Evolutionary conservation across 2,113 vertebrate genomes (phyloP).

Genomic region (Choloepus hoffmanni): DNA sequence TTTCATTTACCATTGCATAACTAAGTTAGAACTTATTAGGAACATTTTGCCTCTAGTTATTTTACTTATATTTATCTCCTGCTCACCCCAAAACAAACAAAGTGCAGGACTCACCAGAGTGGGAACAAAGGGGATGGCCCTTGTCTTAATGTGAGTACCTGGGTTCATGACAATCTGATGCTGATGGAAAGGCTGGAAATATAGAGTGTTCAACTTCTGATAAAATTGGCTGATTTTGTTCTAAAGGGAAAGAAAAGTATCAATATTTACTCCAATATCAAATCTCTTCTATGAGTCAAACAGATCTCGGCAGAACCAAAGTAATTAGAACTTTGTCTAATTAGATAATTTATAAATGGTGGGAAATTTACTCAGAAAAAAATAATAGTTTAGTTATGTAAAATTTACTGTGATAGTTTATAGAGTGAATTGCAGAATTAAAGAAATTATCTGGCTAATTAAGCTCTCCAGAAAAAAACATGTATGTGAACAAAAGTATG

Average conservation of each 20-base stretch:
- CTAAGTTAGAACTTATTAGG: not conserved
- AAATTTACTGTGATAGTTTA: not conserved
- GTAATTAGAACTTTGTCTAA: not conserved
- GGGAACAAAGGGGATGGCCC: not conserved
- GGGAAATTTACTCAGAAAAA: not conserved
- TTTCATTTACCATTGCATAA: not conserved
- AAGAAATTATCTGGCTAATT: not conserved
- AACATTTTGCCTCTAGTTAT: not conserved
- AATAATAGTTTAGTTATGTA: not conserved
- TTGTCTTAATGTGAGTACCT: not conserved
- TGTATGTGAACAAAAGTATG: not conserved
- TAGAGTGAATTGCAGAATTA: not conserved
- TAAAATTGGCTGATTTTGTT: not conserved
- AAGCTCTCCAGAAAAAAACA: not conserved
- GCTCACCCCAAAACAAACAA: not conserved
- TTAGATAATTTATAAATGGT: not conserved
- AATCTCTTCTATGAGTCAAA: not conserved
- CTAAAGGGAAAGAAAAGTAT: constrained; percentile 46
- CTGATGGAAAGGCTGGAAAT: not conserved
- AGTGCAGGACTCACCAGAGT: constrained; percentile 37
- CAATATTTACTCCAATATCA: not conserved
- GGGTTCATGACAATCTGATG: not conserved
- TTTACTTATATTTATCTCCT: not conserved
- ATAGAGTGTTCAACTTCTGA: not conserved
- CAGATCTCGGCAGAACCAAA: not conserved